These are phyloP conservation scores for Cecropterus lyciades DNA, from an alignment of 1,140 invertebrate species.

Conservation along the genomic window DNA sequence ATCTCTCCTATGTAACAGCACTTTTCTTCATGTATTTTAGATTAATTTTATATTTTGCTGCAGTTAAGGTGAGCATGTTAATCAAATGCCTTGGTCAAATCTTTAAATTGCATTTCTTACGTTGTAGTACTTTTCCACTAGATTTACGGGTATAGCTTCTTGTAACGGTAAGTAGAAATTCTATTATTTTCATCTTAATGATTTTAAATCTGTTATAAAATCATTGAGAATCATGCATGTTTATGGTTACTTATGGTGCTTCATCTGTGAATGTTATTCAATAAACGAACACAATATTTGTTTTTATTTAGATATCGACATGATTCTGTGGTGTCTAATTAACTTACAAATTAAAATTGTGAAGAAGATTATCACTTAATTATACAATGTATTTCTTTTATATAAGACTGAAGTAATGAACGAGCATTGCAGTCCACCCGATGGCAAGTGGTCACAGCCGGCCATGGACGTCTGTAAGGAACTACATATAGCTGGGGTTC, in stretches of 20 bases:
- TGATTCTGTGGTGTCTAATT: too few relatives aligned
- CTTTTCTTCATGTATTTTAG: background rate
- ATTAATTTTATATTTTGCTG: conserved; percentile 18
- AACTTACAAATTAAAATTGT: too few relatives aligned
- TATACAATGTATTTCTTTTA: too few relatives aligned
- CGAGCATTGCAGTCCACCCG: too few relatives aligned
- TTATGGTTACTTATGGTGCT: background rate
- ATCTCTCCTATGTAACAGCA: background rate
- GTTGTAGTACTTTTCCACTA: conserved; percentile 33
- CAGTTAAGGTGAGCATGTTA: conserved; percentile 57
- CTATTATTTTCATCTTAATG: conserved; percentile 10
- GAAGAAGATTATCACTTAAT: too few relatives aligned
- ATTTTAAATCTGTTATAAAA: conserved; percentile 18
- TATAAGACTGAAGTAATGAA: too few relatives aligned
- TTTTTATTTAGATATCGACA: too few relatives aligned
- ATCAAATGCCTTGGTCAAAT: conserved; percentile 51
- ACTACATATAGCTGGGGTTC: too few relatives aligned
- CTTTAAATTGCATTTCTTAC: conserved; percentile 32
- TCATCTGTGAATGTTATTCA: too few relatives aligned
- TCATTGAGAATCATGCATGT: conserved; percentile 33
- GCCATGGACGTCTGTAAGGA: too few relatives aligned
- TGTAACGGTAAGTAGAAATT: conserved; percentile 57
- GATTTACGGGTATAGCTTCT: conserved; percentile 41
- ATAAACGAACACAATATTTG: too few relatives aligned
- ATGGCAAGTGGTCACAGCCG: too few relatives aligned